Base-by-base conservation (phyloP, 2,797 vertebrate genomes). In the Falco biarmicus region DNA sequence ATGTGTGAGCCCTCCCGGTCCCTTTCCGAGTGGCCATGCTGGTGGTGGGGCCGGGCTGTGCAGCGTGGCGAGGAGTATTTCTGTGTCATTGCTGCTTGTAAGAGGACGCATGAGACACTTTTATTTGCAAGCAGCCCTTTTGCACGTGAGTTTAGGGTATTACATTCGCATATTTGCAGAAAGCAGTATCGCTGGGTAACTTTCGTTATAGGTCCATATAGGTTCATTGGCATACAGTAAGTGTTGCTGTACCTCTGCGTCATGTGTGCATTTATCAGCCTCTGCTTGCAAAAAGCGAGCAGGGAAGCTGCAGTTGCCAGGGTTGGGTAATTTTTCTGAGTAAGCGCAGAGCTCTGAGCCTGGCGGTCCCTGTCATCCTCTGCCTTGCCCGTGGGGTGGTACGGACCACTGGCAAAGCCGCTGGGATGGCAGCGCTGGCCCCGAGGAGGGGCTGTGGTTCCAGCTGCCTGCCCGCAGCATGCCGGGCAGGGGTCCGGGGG, bases 221-320 rank as follows among this genome's bases (percentile, higher is more conserved):
- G 37, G 37, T 84, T 73, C 48, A 64, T 39, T 85, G 73, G 47
- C 61, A 41, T 78, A 47, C 34, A 53, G 11, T 51, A 68, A 87
- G 39, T 48, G 47, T 13, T 50, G 50, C 22, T 59, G 34, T 19
- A 69, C 85, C 34, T 48, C 43, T 28, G 50, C 90, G 82, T 95
- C 57, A 8, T 17, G 57, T 32, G 15, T 31, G 63, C 29, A 2
- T 50, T 34, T 34, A 13, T 11, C 20, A 43, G 5, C 11, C 43
- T 41, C 43, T 16, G 10, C 43, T 59, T 66, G 61, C 43, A 20
- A 57, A 66, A 50, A 25, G 20, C 1, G n/a, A 86, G n/a, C 28
- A 18, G 63, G 59, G 90, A 87, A 90, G 90, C 89, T 50, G 45
- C 10, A 47, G n/a, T 90, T 96, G 94, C 90, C 91, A 89, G 73